A percentile compares a stretch with the other conserved stretches of the same genome.
Conservation (phyloP, 2,888 invertebrate species). For the Oithona nana region DNA sequence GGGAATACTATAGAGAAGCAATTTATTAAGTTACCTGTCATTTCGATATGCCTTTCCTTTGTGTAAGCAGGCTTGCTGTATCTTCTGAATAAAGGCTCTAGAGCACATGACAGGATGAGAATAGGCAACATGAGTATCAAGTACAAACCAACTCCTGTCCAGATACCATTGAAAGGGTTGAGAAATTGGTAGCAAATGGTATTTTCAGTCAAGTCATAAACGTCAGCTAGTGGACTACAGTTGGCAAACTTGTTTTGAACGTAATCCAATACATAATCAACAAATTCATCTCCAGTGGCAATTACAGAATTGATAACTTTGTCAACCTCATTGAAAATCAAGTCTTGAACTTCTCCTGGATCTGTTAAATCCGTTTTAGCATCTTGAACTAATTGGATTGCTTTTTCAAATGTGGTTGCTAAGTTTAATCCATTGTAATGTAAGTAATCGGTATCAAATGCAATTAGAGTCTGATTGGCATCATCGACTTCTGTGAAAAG, state of each 20-base stretch:
- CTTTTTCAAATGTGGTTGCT: background rate
- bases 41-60: background rate
- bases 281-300: background rate
- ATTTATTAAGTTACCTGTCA: background rate
- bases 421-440: background rate
- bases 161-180: background rate
- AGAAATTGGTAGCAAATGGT: background rate
- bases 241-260: background rate
- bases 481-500: no score
- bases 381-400: background rate
- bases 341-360: background rate
- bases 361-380: background rate
- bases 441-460: background rate
- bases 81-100: background rate
- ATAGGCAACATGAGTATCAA: background rate
- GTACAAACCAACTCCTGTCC: background rate
- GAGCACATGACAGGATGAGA: background rate
- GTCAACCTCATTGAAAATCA: background rate
- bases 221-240: background rate
- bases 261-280: background rate
- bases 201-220: background rate
- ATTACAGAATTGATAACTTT: background rate
- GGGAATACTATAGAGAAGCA: no score
- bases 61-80: background rate
- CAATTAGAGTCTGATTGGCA: background rate